Evolutionary conservation across 2,113 vertebrate species (phyloP), one percentile per base, ranked within the genome.

Genomic region (Hystrix cristata): DNA sequence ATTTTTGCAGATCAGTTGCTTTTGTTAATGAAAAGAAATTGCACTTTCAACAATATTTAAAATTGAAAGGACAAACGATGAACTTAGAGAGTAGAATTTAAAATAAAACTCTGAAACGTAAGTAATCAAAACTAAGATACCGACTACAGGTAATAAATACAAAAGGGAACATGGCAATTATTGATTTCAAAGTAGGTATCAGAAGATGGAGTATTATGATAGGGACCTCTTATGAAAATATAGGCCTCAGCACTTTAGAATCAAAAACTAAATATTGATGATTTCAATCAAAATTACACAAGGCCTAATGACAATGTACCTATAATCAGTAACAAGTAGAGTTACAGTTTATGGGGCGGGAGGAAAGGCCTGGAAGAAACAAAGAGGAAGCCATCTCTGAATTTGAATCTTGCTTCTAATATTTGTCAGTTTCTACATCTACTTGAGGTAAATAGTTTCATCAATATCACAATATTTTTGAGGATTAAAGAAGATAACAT

Each of bases 21-120:
- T 79, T 90, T 90, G 53, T 89, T 76, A 81, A 74, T 53, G 13
- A 55, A 85, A 91, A 87, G 29, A 81, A 85, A 51, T 80, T 89
- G 10, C 64, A 15, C 2, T 87, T 83, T 31, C 21, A 95, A n/a
- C 5, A 65, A 8, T 72, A 90, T 18, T 82, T 76, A 85, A 74
- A 95, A 65, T 38, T 14, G 16, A 80, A 57, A 55, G 31, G 3
- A 88, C 95, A 67, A 48, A 27, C 34, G 48, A 51, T 15, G 83
- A 0, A 64, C 12, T 79, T 93, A 46, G 1, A 64, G 18, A 76
- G 38, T 21, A 93, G 43, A 87, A 91, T 93, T 93, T 89, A 82
- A 90, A 96, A 71, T 51, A 72, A 67, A 88, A 89, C 51, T 88
- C 34, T 87, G 21, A 95, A 48, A 3, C 29, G 2, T 90, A 29